phyloP scores from a whole-genome alignment of 1,140 invertebrate genomes.

The Trichonephila clavata region DNA sequence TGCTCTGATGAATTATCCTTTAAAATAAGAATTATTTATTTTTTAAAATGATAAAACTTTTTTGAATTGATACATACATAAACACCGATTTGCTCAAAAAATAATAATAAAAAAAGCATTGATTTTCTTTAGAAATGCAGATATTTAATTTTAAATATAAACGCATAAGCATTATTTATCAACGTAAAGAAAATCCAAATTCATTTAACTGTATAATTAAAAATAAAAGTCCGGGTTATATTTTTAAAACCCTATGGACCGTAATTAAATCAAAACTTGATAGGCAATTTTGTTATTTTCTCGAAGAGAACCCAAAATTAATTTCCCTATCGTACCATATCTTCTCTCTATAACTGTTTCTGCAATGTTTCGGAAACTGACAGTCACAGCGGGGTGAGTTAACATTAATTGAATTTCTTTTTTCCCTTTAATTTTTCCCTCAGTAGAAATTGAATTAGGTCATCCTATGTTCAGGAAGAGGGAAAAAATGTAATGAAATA shows the following conservation, averaged over 20 bases:
- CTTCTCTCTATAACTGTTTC: conserved; percentile 1
- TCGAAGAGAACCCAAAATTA: conserved; percentile 51
- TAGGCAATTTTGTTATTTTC: conserved; percentile 69
- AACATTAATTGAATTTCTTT: conserved; percentile 74
- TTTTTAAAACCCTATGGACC: conserved; percentile 62
- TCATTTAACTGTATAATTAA: conserved; percentile 44
- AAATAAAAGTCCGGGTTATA: conserved; percentile 41
- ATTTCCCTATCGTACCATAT: conserved; percentile 46
- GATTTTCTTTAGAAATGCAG: too few relatives aligned
- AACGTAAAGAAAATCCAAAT: neutral
- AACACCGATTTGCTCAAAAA: too few relatives aligned
- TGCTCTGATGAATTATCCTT: too few relatives aligned
- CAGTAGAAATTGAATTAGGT: conserved; percentile 69
- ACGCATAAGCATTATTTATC: neutral
- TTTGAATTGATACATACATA: too few relatives aligned
- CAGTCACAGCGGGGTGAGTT: conserved; percentile 64
- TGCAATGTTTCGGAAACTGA: conserved; percentile 48
- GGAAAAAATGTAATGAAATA: conserved; percentile 33
- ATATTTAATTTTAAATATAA: neutral
- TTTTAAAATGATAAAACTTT: too few relatives aligned
- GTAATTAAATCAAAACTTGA: conserved; percentile 74
- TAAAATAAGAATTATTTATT: too few relatives aligned
- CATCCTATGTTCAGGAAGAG: neutral
- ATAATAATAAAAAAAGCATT: too few relatives aligned
- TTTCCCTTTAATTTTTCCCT: conserved; percentile 54